Percentiles rank a stretch among this genome's conserved stretches.
phyloP scores from a whole-genome alignment of 2,888 invertebrate species.

The Acanthopleura granulata region DNA sequence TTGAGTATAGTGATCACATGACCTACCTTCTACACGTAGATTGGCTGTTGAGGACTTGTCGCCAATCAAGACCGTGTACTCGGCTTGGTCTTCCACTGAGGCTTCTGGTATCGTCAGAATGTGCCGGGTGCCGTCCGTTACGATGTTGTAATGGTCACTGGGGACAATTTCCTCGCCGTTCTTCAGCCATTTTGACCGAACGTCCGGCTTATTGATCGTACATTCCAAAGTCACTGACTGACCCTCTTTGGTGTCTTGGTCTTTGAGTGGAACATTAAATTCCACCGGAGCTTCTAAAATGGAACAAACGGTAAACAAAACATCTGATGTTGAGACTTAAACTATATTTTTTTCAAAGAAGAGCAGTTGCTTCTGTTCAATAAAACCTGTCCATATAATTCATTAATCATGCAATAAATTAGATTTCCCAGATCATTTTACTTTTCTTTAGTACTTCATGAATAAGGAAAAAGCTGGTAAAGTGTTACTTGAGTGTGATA shows the following conservation, averaged over 20 bases:
- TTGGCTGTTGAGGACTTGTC: constrained; percentile 37
- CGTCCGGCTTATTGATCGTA: constrained; percentile 93
- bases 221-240: constrained; percentile 70
- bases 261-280: constrained; percentile 30
- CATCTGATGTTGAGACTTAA: too few species aligned
- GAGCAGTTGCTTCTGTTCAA: too few species aligned
- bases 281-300: constrained; percentile 21
- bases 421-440: too few species aligned
- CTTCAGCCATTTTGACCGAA: constrained; percentile 89
- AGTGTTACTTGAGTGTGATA: too few species aligned
- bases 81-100: constrained; percentile 34
- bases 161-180: constrained; percentile 82
- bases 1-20: neutral
- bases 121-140: constrained; percentile 77
- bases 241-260: constrained; percentile 31
- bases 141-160: constrained; percentile 83
- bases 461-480: too few species aligned
- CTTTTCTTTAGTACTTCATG: too few species aligned
- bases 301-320: neutral
- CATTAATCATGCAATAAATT: too few species aligned
- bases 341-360: too few species aligned
- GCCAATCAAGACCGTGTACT: constrained; percentile 38
- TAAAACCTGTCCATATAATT: too few species aligned
- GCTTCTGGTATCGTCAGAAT: constrained; percentile 33
- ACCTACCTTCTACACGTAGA: constrained; percentile 38